Conservation (phyloP, 2,888 invertebrate species). For the Nymphalis urticae region DNA sequence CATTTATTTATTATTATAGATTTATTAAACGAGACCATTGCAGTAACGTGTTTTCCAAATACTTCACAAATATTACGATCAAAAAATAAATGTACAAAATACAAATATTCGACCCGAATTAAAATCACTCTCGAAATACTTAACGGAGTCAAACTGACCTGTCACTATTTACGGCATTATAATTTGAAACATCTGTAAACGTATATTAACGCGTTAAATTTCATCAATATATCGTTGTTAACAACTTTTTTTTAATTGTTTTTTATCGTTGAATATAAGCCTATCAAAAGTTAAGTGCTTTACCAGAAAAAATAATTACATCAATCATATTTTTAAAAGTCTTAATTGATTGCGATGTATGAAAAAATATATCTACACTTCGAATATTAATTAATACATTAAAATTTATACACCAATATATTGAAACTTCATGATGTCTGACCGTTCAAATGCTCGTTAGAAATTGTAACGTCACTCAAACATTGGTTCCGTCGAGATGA, state of each 20-base stretch:
- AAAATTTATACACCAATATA: conserved; percentile 35
- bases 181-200: conserved; percentile 2
- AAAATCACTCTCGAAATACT: too few relatives aligned
- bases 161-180: too few relatives aligned
- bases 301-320: conserved; percentile 13
- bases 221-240: not conserved
- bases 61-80: too few relatives aligned
- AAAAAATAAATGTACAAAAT: too few relatives aligned
- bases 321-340: conserved; percentile 32
- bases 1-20: too few relatives aligned
- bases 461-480: conserved; percentile 65
- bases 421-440: conserved; percentile 17
- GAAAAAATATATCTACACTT: conserved; percentile 48
- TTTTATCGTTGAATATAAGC: not conserved
- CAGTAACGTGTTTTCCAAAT: too few relatives aligned
- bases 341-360: conserved; percentile 43
- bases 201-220: not conserved
- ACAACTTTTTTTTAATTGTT: not conserved
- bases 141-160: too few relatives aligned
- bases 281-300: conserved; percentile 8
- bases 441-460: conserved; percentile 19
- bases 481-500: conserved; percentile 49
- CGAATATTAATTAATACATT: conserved; percentile 55
- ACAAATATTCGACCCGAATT: too few relatives aligned
- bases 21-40: too few relatives aligned